Conservation (phyloP, 2,113 vertebrate species). For the Dryoscopus gambensis region DNA sequence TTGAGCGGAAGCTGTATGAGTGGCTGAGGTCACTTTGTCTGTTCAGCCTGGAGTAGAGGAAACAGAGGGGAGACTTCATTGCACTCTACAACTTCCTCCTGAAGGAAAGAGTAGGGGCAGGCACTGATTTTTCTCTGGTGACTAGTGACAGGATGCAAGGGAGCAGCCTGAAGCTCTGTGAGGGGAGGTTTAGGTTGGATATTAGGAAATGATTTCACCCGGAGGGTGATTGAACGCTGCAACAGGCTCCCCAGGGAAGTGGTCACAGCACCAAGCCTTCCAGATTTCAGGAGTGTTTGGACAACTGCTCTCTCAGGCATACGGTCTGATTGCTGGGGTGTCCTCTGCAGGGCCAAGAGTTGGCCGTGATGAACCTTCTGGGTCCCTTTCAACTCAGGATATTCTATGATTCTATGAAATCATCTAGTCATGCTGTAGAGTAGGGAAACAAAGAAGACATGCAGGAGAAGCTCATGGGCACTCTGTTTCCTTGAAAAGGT, state of each 20-base stretch:
- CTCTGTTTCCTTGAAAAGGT: neutral
- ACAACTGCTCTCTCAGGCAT: neutral
- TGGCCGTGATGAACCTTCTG: neutral
- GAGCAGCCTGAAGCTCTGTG: neutral
- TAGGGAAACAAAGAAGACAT: neutral
- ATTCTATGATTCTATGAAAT: neutral
- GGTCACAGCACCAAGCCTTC: neutral
- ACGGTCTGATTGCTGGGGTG: neutral
- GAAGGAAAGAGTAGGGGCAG: neutral
- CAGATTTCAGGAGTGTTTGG: neutral
- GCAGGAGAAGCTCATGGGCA: neutral
- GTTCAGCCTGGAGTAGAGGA: neutral
- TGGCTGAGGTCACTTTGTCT: neutral
- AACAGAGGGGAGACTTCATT: no score
- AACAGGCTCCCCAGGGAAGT: neutral
- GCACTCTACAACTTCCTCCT: no score
- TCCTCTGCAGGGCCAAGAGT: neutral
- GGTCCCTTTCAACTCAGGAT: neutral
- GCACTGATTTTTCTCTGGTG: neutral
- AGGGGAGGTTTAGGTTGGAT: neutral
- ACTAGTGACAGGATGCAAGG: neutral
- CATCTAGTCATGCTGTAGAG: neutral
- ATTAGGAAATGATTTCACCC: neutral
- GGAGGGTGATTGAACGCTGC: neutral
- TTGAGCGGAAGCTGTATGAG: rapidly evolving